phyloP scores from a whole-genome alignment of 2,113 vertebrate species.

The Zapus hudsonius region DNA sequence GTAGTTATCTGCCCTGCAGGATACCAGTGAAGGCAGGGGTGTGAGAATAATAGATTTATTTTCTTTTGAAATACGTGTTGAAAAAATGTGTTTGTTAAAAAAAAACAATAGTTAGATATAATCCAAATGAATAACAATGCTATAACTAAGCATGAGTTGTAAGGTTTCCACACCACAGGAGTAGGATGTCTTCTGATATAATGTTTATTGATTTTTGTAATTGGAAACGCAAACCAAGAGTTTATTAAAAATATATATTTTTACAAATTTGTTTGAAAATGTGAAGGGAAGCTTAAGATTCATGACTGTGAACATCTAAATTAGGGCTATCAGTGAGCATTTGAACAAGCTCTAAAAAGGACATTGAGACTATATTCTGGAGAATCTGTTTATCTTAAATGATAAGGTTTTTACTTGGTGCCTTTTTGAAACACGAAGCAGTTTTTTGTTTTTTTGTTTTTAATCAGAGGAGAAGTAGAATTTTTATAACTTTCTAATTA shows the following conservation, averaged over 20 bases:
- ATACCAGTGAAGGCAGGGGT: conserved; percentile 30
- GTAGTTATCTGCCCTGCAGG: conserved; percentile 58
- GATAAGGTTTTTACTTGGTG: neutral
- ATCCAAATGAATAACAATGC: conserved; percentile 31
- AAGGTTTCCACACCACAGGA: conserved; percentile 17
- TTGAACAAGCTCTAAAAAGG: conserved; percentile 46
- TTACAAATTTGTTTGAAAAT: conserved; percentile 9
- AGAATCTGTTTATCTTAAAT: neutral
- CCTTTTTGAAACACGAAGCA: neutral
- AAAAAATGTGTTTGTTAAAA: conserved; percentile 13
- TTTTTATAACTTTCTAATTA: neutral
- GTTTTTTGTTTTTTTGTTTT: no score
- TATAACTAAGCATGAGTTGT: conserved; percentile 45
- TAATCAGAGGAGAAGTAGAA: neutral
- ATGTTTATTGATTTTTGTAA: conserved; percentile 39
- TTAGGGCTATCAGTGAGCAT: conserved; percentile 49
- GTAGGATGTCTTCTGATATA: conserved; percentile 20
- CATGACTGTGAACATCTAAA: neutral
- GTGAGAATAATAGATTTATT: conserved; percentile 49
- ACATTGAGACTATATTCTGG: neutral
- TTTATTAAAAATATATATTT: neutral
- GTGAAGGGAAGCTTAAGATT: conserved; percentile 9
- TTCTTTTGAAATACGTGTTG: conserved; percentile 63
- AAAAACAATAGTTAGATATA: conserved; percentile 40
- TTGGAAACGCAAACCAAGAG: neutral